A percentile compares a stretch with the other conserved stretches of the same genome.
phyloP scores from a whole-genome alignment of 2,888 invertebrate genomes.

The Amblyjoppa fuscipennis region DNA sequence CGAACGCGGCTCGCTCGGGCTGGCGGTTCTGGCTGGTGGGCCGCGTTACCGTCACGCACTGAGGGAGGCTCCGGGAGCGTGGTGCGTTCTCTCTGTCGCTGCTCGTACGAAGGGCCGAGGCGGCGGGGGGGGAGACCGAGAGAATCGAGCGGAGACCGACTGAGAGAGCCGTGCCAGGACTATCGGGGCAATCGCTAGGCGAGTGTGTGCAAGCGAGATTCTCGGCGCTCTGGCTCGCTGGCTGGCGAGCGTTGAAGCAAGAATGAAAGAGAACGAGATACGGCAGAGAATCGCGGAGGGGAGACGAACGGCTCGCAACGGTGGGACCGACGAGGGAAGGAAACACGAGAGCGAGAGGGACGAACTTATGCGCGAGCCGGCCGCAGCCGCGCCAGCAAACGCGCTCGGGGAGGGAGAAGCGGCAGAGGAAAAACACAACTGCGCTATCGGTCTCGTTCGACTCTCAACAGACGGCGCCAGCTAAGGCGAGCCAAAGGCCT shows the following conservation, averaged over 20 bases:
- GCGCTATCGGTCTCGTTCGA: conserved; percentile 56
- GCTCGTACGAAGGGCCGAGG: conserved; percentile 41
- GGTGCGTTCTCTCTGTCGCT: conserved; percentile 41
- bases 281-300: conserved; percentile 39
- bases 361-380: conserved; percentile 1
- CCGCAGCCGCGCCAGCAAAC: neutral
- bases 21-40: conserved; percentile 62
- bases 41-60: conserved; percentile 77
- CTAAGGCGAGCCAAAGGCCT: conserved; percentile 45
- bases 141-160: conserved; percentile 29
- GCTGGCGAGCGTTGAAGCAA: conserved; percentile 58
- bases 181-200: neutral
- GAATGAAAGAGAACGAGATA: conserved; percentile 69
- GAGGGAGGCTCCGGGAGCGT: conserved; percentile 72
- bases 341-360: conserved; percentile 32
- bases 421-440: conserved; percentile 48
- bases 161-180: neutral
- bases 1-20: conserved; percentile 27
- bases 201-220: neutral
- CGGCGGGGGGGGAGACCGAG: conserved; percentile 49
- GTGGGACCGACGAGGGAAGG: conserved; percentile 49
- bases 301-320: neutral
- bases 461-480: conserved; percentile 69
- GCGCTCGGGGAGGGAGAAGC: neutral
- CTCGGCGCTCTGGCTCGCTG: conserved; percentile 37